These are phyloP conservation scores for Noctua pronuba DNA, from an alignment of 2,888 invertebrate genomes.

Conservation along the genomic window DNA sequence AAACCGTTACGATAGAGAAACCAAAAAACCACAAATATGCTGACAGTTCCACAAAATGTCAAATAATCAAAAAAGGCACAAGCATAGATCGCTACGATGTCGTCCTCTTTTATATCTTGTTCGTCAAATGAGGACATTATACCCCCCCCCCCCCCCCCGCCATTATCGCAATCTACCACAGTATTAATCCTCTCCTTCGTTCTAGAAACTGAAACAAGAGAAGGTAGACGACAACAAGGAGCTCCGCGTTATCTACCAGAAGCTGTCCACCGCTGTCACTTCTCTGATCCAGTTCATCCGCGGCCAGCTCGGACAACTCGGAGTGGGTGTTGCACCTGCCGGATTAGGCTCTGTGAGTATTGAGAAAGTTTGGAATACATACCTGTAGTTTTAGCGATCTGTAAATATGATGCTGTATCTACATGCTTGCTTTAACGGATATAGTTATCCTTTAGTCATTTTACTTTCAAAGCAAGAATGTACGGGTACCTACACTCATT, in stretches of 20 bases:
- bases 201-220: conserved; percentile 90
- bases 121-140: too few species aligned
- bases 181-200: conserved; percentile 4
- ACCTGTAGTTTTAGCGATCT: neutral
- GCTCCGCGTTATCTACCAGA: conserved; percentile 91
- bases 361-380: neutral
- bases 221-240: conserved; percentile 91
- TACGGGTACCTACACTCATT: neutral
- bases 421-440: neutral
- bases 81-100: neutral
- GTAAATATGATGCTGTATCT: neutral
- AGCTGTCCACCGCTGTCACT: conserved; percentile 90
- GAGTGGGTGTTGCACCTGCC: conserved; percentile 70
- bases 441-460: neutral
- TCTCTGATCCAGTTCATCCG: conserved; percentile 88
- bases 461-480: neutral
- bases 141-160: too few species aligned
- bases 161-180: neutral
- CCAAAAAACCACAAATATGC: neutral
- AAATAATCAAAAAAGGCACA: neutral
- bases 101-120: neutral
- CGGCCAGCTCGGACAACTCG: conserved; percentile 78
- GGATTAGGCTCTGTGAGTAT: conserved; percentile 77
- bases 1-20: neutral
- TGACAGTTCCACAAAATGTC: neutral